Base-by-base conservation (phyloP, 2,888 invertebrate genomes). In the Epistrophe grossulariae region DNA sequence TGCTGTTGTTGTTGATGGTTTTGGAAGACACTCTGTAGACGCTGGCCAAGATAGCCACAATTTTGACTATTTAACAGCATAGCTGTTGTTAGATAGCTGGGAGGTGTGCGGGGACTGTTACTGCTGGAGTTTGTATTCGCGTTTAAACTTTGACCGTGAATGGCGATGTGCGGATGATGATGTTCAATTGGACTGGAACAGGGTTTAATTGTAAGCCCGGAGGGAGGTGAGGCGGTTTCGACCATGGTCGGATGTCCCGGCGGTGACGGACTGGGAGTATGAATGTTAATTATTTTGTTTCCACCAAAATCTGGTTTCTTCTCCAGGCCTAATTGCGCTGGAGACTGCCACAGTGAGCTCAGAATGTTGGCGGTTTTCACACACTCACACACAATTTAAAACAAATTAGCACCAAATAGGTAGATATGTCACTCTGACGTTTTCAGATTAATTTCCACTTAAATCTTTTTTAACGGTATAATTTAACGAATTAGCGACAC, bases 341-440 rank as follows among this genome's bases (percentile, higher is more conserved):
- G 91, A 90, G 92, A 90, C 80, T 91, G 91, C 93, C 93, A 93
- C 92, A 93, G 89, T 90, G 93, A 93, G 90, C 92, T 93, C 92
- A 93, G 91, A 92, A 93, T 92, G 90, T 91, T 92, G 92, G 84
- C 84, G 80, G 48, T 48, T 83, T 79, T 60, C 48, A 19, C 24
- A 72, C 78, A 43, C 70, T 55, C 70, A 72, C 79, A 76, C 60
- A 45, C 43, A 48, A 45, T 17, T 40, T 35, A 76, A 40, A 40
- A 64, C 19, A 31, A 45, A 72, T 15, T 19, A 45, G 35, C 31
- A 24, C n/a, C n/a, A 15, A 43, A 19, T 31, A 62, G 73, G 38
- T 71, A 50, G 55, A 55, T 57, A 35, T 35, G 81, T 81, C 78
- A 84, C 80, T 79, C 17, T 40, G 17, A 17, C 35, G 57, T 80